These are phyloP conservation scores for Erebia ligea DNA, from an alignment of 2,888 invertebrate genomes.

Conservation along the genomic window DNA sequence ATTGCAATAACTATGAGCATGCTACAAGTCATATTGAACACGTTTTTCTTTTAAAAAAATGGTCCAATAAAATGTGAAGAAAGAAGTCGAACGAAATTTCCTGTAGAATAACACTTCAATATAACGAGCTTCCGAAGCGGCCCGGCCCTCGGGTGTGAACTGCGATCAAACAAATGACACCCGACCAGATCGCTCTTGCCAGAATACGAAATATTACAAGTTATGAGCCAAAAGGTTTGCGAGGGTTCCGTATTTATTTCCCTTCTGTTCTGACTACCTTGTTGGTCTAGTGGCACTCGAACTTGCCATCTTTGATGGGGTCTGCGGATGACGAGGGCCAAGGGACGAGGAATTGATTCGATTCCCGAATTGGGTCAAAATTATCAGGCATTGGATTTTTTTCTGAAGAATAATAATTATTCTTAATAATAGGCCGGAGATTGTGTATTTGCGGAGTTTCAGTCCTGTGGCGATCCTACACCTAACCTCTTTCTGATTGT, in stretches of 20 bases:
- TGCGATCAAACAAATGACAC: slow-evolving; percentile 36
- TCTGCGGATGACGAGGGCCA: too few relatives aligned
- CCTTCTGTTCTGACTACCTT: too few relatives aligned
- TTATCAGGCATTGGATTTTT: too few relatives aligned
- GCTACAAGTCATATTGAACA: not conserved
- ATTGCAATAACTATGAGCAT: not conserved
- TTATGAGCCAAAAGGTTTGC: slow-evolving; percentile 9
- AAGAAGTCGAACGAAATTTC: slow-evolving; percentile 30
- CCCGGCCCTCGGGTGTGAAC: slow-evolving; percentile 30
- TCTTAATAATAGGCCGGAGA: too few relatives aligned
- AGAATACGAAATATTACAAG: slow-evolving; percentile 12
- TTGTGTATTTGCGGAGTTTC: too few relatives aligned
- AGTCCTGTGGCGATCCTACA: too few relatives aligned
- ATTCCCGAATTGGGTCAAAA: too few relatives aligned
- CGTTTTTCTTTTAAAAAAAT: slow-evolving; percentile 14
- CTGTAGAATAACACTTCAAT: slow-evolving; percentile 29
- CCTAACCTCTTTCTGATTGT: too few relatives aligned
- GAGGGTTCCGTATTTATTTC: slow-evolving; percentile 14
- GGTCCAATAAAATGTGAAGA: slow-evolving; percentile 22
- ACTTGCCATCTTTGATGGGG: too few relatives aligned
- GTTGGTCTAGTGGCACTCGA: too few relatives aligned
- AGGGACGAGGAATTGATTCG: too few relatives aligned
- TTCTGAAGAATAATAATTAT: too few relatives aligned
- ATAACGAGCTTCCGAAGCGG: slow-evolving; percentile 32
- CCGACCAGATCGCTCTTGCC: slow-evolving; percentile 19